A percentile compares a stretch with the other conserved stretches of the same genome.
These are phyloP conservation scores for Lepidocyrtoides sp. DNA, from an alignment of 2,888 invertebrate genomes.

Conservation along the genomic window DNA sequence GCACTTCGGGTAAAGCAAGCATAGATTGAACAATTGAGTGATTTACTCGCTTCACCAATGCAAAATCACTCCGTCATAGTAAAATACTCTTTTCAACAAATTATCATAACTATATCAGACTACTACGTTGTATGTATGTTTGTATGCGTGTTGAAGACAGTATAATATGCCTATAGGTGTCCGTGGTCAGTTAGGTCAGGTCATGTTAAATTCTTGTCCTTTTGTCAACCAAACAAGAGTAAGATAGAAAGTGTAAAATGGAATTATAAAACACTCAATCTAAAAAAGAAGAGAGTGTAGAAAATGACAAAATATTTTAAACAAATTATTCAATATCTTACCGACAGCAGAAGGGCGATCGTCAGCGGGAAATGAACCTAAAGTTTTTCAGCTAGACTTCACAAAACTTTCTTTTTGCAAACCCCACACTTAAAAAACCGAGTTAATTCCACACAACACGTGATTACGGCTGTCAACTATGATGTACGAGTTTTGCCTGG, in stretches of 20 bases:
- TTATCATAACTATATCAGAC: too few species aligned
- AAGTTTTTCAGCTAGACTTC: background rate
- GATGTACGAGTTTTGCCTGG: conserved; percentile 29
- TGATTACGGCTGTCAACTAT: conserved; percentile 37
- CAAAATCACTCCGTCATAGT: too few species aligned
- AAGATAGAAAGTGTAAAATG: background rate
- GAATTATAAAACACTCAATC: background rate
- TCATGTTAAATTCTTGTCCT: background rate
- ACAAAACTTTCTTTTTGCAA: background rate
- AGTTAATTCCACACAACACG: conserved; percentile 8
- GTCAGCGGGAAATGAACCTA: background rate
- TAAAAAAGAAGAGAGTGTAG: background rate
- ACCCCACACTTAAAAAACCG: conserved; percentile 12
- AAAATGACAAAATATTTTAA: background rate
- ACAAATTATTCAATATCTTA: conserved; percentile 7
- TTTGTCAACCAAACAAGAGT: background rate
- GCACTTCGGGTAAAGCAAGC: too few species aligned
- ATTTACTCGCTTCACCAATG: too few species aligned
- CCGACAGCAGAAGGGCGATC: background rate
- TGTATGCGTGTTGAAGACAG: too few species aligned
- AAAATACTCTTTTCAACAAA: too few species aligned
- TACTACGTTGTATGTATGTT: too few species aligned
- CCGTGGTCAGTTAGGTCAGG: background rate
- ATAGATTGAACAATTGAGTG: too few species aligned
- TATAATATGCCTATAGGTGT: too few species aligned